Conservation (phyloP, 2,113 vertebrate species). For the Catagonus wagneri region DNA sequence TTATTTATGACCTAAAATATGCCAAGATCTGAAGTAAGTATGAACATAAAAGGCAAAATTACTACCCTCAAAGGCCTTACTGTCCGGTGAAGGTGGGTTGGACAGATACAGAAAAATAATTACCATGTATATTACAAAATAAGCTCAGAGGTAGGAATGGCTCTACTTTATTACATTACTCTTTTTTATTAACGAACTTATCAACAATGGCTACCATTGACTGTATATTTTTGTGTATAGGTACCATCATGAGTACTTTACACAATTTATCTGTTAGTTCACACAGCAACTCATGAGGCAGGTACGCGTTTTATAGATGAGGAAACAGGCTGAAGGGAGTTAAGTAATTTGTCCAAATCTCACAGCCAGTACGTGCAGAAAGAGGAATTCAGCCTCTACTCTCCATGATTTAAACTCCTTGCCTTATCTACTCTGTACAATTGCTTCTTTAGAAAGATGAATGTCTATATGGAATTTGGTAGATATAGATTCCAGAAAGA, state of each 20-base stretch:
- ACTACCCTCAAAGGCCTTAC: background rate
- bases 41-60: constrained; percentile 1
- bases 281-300: background rate
- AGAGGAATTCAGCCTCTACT: background rate
- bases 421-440: background rate
- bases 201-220: background rate
- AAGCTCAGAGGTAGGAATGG: background rate
- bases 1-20: background rate
- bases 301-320: background rate
- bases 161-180: no score
- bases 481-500: background rate
- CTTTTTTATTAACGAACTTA: background rate
- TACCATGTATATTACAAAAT: background rate
- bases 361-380: background rate
- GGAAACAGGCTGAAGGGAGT: background rate
- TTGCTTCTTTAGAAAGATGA: background rate
- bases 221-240: background rate
- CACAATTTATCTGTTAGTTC: background rate
- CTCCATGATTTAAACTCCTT: background rate
- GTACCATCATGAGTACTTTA: background rate
- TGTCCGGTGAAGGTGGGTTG: background rate
- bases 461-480: background rate
- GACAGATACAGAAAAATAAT: constrained; percentile 30
- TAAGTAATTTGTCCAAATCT: background rate
- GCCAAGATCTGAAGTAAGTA: background rate